These are phyloP conservation scores for Ylistrum balloti DNA, from an alignment of 1,140 invertebrate species.

Conservation along the genomic window DNA sequence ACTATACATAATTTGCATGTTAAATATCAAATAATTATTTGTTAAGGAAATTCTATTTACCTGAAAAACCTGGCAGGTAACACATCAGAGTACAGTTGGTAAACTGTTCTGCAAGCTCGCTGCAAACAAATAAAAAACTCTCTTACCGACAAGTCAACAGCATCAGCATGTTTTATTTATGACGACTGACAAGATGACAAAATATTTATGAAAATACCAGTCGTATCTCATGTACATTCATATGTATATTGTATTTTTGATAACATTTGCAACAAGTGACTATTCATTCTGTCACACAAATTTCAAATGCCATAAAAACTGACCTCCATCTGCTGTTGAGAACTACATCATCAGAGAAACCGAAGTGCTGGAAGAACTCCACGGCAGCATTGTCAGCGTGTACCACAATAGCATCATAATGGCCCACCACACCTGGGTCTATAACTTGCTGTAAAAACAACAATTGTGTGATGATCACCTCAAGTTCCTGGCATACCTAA, in stretches of 20 bases:
- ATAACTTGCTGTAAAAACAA: constrained; percentile 79
- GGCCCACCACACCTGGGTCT: constrained; percentile 80
- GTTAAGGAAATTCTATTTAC: constrained; percentile 58
- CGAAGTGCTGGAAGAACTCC: constrained; percentile 82
- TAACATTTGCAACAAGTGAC: no score
- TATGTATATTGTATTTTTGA: no score
- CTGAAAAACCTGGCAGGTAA: constrained; percentile 82
- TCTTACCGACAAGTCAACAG: background rate
- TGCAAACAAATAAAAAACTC: constrained; percentile 66
- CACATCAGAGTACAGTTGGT: constrained; percentile 82
- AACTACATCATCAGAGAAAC: constrained; percentile 82
- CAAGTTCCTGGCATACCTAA: no score
- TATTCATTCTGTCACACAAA: no score
- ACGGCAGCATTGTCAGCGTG: constrained; percentile 81
- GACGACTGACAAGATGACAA: no score
- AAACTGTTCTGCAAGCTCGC: constrained; percentile 80
- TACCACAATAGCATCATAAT: constrained; percentile 82
- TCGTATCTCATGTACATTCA: no score
- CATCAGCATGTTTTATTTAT: no score
- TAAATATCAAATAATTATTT: no score
- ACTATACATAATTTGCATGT: no score
- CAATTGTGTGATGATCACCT: background rate
- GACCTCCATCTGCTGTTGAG: constrained; percentile 82
- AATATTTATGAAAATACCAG: no score
- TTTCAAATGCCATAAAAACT: no score